Percentiles rank a stretch among this genome's conserved stretches.
These are phyloP conservation scores for Salminus brasiliensis DNA, from an alignment of 2,113 vertebrate species.

Conservation along the genomic window DNA sequence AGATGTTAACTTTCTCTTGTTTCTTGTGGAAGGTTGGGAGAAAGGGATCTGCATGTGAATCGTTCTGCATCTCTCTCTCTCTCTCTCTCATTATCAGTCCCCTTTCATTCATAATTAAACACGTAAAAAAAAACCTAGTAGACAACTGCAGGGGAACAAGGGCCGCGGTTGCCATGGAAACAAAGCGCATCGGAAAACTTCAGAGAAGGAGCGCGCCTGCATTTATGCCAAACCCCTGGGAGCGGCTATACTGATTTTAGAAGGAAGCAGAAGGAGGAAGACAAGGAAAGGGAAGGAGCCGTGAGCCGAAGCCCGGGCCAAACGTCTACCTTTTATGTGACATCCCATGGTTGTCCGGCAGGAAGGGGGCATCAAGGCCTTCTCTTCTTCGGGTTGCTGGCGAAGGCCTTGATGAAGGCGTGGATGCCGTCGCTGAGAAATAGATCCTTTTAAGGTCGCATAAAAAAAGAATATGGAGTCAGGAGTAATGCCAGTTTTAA, in stretches of 20 bases:
- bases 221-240: slow-evolving; percentile 49
- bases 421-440: not conserved
- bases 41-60: slow-evolving; percentile 11
- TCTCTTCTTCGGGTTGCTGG: not conserved
- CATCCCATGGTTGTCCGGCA: not conserved
- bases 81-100: slow-evolving; percentile 44
- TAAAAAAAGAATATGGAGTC: not conserved
- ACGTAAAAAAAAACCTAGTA: slow-evolving; percentile 43
- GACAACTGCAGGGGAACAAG: slow-evolving; percentile 38
- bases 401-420: not conserved
- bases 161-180: slow-evolving; percentile 54
- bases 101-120: slow-evolving; percentile 55
- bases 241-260: slow-evolving; percentile 42
- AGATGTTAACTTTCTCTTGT: slow-evolving; percentile 1
- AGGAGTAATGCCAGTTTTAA: too few species aligned
- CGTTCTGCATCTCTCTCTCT: slow-evolving; percentile 24
- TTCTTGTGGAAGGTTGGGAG: not conserved
- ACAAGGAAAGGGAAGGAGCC: not conserved
- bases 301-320: not conserved
- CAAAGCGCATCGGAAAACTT: slow-evolving; percentile 51
- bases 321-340: slow-evolving; percentile 4
- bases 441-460: not conserved
- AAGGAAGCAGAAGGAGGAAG: slow-evolving; percentile 21
- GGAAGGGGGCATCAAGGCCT: not conserved
- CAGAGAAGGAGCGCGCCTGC: slow-evolving; percentile 31